Evolutionary conservation across 37 sponge, comb jelly and placozoan species (phyloP).

Genomic region (Mnemiopsis leidyi): DNA sequence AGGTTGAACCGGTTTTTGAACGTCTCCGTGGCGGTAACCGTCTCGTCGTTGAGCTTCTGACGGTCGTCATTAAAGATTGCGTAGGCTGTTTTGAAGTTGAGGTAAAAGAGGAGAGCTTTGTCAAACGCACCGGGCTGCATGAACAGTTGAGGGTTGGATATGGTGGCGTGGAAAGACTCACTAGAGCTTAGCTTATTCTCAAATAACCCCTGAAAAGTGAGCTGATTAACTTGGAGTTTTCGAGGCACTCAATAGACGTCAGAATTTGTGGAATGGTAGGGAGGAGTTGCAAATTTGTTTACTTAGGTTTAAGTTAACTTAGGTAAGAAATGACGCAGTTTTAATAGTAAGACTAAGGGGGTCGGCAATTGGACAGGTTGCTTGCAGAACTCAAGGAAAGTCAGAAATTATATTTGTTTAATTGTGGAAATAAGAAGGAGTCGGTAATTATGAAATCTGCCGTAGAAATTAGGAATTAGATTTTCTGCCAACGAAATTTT

Average conservation of each 20-base stretch:
- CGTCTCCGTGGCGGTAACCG: slow-evolving; percentile 52
- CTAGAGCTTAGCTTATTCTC: slow-evolving; percentile 42
- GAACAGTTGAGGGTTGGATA: slow-evolving; percentile 65
- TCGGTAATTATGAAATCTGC: too few species aligned
- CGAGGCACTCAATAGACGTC: not conserved
- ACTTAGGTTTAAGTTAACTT: too few species aligned
- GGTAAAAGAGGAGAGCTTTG: slow-evolving; percentile 52
- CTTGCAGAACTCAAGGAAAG: too few species aligned
- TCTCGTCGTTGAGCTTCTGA: not conserved
- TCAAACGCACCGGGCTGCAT: slow-evolving; percentile 64
- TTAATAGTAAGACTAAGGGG: too few species aligned
- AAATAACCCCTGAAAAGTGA: slow-evolving; percentile 18
- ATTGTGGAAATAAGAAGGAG: too few species aligned
- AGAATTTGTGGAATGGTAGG: not conserved
- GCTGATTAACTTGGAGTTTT: too few species aligned
- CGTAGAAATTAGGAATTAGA: too few species aligned
- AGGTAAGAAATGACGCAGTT: too few species aligned
- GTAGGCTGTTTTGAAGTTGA: slow-evolving; percentile 53
- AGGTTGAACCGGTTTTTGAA: slow-evolving; percentile 64
- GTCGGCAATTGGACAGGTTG: too few species aligned
- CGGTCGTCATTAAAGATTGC: slow-evolving; percentile 42
- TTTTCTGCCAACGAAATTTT: too few species aligned
- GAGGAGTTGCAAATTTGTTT: too few species aligned
- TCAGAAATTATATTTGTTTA: too few species aligned
- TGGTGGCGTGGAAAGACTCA: slow-evolving; percentile 63